Conservation (phyloP, 2,888 invertebrate genomes). For the Pyralis farinalis region DNA sequence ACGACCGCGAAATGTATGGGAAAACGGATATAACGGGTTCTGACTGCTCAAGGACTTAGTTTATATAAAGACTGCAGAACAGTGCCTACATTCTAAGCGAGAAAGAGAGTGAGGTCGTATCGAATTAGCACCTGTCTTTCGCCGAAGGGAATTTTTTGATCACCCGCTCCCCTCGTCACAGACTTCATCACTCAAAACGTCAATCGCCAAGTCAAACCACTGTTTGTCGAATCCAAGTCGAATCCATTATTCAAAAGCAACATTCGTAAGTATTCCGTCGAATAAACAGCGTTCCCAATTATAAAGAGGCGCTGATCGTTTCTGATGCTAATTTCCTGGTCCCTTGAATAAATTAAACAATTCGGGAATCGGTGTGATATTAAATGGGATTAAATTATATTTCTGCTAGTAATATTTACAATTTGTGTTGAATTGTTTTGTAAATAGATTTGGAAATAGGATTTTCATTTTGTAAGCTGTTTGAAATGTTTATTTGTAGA, state of each 20-base stretch:
- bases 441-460: too few relatives aligned
- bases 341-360: conserved; percentile 54
- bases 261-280: conserved; percentile 37
- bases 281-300: conserved; percentile 52
- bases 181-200: conserved; percentile 17
- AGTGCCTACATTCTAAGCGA: too few relatives aligned
- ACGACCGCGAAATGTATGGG: too few relatives aligned
- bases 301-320: conserved; percentile 45
- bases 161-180: neutral
- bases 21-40: too few relatives aligned
- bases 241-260: conserved; percentile 61
- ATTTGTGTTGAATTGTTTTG: too few relatives aligned
- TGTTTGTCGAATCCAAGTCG: conserved; percentile 35
- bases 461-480: too few relatives aligned
- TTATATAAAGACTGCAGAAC: too few relatives aligned
- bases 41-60: too few relatives aligned
- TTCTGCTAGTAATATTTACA: neutral
- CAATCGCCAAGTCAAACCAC: conserved; percentile 29
- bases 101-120: too few relatives aligned
- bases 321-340: conserved; percentile 53
- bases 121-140: too few relatives aligned
- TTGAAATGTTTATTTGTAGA: too few relatives aligned
- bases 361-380: conserved; percentile 27
- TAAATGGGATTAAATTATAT: conserved; percentile 14
- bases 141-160: too few relatives aligned